A percentile compares a stretch with the other conserved stretches of the same genome.
phyloP scores from a whole-genome alignment of 2,888 invertebrate species.

The Oscheius sp. region DNA sequence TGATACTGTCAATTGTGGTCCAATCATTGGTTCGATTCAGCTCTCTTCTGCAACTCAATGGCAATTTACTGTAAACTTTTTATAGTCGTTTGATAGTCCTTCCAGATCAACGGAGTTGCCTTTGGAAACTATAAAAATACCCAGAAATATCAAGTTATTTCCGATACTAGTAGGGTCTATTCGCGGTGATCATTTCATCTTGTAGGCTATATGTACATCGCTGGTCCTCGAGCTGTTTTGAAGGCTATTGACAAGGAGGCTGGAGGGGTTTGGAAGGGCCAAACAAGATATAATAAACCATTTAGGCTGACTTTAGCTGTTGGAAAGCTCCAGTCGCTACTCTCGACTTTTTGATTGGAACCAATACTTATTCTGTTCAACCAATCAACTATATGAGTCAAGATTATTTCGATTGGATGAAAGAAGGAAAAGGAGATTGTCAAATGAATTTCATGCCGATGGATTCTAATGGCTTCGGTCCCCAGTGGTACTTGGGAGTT shows the following conservation, averaged over 20 bases:
- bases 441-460: slow-evolving; percentile 1
- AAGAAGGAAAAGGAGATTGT: slow-evolving; percentile 18
- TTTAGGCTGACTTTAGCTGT: neutral
- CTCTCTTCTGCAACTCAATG: slow-evolving; percentile 9
- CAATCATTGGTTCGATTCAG: neutral
- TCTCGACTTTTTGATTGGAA: neutral
- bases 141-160: neutral
- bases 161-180: neutral
- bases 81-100: neutral
- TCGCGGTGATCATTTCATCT: no score
- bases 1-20: slow-evolving; percentile 12
- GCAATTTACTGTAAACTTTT: neutral
- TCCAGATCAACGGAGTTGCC: slow-evolving; percentile 4
- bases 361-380: slow-evolving; percentile 1
- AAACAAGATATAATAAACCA: neutral
- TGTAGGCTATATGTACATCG: slow-evolving; percentile 1
- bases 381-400: slow-evolving; percentile 11
- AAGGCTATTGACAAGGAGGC: slow-evolving; percentile 9
- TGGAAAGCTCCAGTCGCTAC: neutral
- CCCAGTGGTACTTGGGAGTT: neutral
- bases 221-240: neutral
- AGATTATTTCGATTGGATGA: slow-evolving; percentile 9
- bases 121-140: neutral
- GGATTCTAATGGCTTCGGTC: slow-evolving; percentile 1
- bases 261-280: neutral